phyloP scores from a whole-genome alignment of 2,113 vertebrate genomes.

The Nyctibius bracteatus region DNA sequence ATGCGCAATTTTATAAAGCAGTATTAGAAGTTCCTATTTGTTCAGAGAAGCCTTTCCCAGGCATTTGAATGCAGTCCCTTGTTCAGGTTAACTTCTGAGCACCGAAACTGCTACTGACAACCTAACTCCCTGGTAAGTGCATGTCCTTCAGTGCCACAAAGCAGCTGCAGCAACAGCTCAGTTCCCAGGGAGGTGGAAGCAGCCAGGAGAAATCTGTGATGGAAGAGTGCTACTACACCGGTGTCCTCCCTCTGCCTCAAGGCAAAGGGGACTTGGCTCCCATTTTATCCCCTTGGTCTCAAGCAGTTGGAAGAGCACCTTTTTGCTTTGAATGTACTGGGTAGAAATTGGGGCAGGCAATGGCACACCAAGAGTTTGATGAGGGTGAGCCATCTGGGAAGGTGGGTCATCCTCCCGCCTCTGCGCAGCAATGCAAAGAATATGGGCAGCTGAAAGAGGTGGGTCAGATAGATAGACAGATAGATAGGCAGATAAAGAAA shows the following conservation, averaged over 20 bases:
- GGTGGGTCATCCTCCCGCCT: background rate
- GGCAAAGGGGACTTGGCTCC: background rate
- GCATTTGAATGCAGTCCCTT: background rate
- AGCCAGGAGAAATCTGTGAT: background rate
- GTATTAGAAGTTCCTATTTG: background rate
- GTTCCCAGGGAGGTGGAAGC: background rate
- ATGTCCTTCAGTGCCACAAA: background rate
- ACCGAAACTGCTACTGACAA: background rate
- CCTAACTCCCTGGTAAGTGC: background rate
- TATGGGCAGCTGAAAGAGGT: background rate
- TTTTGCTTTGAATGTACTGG: background rate
- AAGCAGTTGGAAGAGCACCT: background rate
- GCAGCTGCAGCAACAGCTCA: background rate
- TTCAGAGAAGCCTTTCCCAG: background rate
- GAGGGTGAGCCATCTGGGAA: background rate
- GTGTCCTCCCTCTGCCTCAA: background rate
- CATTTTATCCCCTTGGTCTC: background rate
- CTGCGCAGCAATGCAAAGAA: background rate
- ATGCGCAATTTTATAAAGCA: background rate
- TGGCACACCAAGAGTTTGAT: fast-evolving
- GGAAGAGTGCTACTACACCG: background rate
- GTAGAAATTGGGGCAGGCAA: background rate
- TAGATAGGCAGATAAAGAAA: background rate
- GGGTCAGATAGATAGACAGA: too few species aligned
- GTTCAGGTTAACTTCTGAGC: background rate